Conservation (phyloP, 2,888 invertebrate species). For the Volucella zonaria region DNA sequence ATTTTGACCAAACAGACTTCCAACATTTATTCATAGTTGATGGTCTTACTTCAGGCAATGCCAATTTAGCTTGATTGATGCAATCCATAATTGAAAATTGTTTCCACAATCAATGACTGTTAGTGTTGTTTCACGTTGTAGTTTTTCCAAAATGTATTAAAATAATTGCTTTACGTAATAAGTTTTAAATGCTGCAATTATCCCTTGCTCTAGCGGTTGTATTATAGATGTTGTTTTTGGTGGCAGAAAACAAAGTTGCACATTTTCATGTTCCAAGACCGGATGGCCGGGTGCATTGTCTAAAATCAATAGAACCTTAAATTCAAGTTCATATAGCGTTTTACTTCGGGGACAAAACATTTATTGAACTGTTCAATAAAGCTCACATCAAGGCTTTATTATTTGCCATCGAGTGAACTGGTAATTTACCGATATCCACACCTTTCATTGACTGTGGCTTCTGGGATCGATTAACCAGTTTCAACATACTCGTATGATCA, state of each 20-base stretch:
- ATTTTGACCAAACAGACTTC: conserved; percentile 75
- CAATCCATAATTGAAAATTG: conserved; percentile 63
- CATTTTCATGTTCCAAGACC: conserved; percentile 4
- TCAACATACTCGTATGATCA: conserved; percentile 75
- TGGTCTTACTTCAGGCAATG: conserved; percentile 71
- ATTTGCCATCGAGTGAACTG: not conserved
- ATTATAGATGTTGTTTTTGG: too few species aligned
- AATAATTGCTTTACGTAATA: conserved; percentile 74
- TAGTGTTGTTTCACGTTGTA: conserved; percentile 16
- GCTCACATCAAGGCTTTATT: not conserved
- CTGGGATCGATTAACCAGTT: conserved; percentile 75
- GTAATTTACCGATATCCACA: conserved; percentile 53
- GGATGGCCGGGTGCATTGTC: conserved; percentile 65
- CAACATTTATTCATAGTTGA: conserved; percentile 76
- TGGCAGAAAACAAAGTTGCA: too few species aligned
- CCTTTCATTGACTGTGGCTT: conserved; percentile 75
- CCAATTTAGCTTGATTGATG: conserved; percentile 45
- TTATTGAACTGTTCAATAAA: too few species aligned
- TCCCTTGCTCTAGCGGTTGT: conserved; percentile 75
- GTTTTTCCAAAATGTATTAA: conserved; percentile 19
- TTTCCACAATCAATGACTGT: conserved; percentile 51
- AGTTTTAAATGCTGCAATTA: conserved; percentile 77
- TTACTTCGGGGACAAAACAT: too few species aligned
- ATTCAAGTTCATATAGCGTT: conserved; percentile 62
- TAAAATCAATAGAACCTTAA: conserved; percentile 60